A percentile compares a stretch with the other conserved stretches of the same genome.
Evolutionary conservation across 1,140 invertebrate species (phyloP).

Genomic region (Choristoneura fumiferana): DNA sequence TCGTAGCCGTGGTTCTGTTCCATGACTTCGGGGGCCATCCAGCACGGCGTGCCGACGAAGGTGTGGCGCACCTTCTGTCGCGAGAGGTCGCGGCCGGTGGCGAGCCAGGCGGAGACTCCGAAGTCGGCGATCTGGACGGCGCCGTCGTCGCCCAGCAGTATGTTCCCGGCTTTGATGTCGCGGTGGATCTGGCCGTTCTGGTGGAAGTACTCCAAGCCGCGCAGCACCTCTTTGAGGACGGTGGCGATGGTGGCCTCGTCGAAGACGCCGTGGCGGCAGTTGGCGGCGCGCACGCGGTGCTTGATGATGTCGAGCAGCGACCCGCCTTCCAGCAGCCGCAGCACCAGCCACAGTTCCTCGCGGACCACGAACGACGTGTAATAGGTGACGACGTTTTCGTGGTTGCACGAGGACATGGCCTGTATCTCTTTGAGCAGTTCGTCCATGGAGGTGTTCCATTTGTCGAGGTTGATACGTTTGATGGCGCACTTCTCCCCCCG

Average conservation of each 20-base stretch:
- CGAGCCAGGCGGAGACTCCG: constrained; percentile 96
- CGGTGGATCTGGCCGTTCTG: constrained; percentile 99
- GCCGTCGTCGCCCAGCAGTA: constrained; percentile 97
- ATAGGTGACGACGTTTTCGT: constrained; percentile 99
- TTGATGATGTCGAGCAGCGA: constrained; percentile 99
- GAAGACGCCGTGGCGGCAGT: constrained; percentile 98
- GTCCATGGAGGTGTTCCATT: constrained; percentile 99
- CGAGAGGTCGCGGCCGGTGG: constrained; percentile 93
- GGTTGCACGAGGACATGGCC: constrained; percentile 99
- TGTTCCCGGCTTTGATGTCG: constrained; percentile 99
- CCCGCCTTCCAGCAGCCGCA: constrained; percentile 91
- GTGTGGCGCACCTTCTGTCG: constrained; percentile 97
- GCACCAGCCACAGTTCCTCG: constrained; percentile 98
- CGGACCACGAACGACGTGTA: constrained; percentile 99
- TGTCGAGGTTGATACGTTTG: constrained; percentile 99
- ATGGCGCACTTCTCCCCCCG: constrained; percentile 98
- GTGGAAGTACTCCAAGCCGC: constrained; percentile 99
- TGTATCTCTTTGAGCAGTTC: constrained; percentile 97
- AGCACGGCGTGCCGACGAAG: constrained; percentile 98
- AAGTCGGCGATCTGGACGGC: constrained; percentile 99
- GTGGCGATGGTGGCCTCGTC: constrained; percentile 99
- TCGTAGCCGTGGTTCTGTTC: constrained; percentile 99
- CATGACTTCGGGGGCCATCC: constrained; percentile 99
- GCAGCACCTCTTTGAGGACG: constrained; percentile 97
- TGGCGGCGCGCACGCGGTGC: constrained; percentile 94